Conservation (phyloP, 2,113 vertebrate genomes). For the Dolichotis patagonum region DNA sequence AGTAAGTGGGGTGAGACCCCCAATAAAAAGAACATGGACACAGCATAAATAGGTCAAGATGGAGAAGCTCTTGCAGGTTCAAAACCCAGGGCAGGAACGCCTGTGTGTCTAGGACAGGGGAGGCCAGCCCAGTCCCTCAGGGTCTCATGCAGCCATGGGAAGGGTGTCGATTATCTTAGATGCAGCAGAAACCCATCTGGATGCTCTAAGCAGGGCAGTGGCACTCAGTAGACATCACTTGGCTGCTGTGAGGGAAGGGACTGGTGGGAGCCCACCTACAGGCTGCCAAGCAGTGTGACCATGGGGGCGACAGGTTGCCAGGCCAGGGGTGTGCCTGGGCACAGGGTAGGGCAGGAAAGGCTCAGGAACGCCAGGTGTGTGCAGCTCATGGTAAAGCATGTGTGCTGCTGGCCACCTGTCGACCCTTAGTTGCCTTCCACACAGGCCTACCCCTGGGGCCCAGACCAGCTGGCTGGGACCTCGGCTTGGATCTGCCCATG, state of each 20-base stretch:
- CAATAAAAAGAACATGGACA: not conserved
- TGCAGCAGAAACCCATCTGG: not conserved
- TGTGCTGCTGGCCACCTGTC: not conserved
- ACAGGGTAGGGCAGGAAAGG: not conserved
- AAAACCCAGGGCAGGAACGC: not conserved
- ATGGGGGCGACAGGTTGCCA: not conserved
- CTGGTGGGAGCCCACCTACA: too few relatives aligned
- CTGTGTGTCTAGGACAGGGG: not conserved
- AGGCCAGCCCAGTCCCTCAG: not conserved
- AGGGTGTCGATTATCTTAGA: too few relatives aligned
- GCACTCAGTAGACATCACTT: not conserved
- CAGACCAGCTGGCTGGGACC: not conserved
- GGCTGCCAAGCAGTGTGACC: rapidly evolving
- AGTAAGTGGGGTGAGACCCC: not conserved
- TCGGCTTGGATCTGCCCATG: not conserved
- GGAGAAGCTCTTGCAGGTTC: not conserved
- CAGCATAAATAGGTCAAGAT: not conserved
- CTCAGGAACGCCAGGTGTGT: not conserved
- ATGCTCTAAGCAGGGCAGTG: too few relatives aligned
- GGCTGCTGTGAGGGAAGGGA: not conserved
- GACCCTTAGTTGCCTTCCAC: not conserved
- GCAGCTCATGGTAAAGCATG: not conserved
- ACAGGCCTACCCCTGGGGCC: not conserved
- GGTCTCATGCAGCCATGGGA: too few relatives aligned
- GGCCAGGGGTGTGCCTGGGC: not conserved